Evolutionary conservation across 2,888 invertebrate species (phyloP), one percentile per base, ranked within the genome.

Genomic region (Aspidapion aeneum): DNA sequence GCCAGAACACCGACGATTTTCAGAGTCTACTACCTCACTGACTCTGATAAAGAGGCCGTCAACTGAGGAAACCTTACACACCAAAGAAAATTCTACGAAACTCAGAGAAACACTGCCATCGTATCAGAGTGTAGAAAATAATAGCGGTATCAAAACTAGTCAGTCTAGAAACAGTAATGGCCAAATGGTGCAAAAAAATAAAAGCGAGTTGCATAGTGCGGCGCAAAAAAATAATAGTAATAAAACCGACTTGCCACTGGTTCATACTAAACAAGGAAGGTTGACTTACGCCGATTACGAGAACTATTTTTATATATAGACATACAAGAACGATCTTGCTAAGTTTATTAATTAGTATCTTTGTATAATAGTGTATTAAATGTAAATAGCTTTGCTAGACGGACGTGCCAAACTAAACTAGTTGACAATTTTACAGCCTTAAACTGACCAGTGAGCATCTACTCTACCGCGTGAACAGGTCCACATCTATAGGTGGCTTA

Each of bases 291-390:
- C 86, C 54, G 85, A 87, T 69, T 87, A 87, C 72, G 87, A 87
- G 74, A 87, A 87, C 77, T 87, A 86, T 75, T 85, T 87, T 73
- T 87, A 87, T 74, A 87, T 87, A 73, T 87, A 65, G 65, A 7
- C 35, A 12, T n/a, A n/a, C n/a, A n/a, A n/a, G n/a, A n/a, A n/a
- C n/a, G 35, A 35, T 35, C 35, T 35, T 35, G 35, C 35, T 12
- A 7, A 7, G 12, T 35, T 35, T 35, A 12, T 35, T 35, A 7
- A 35, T 7, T 35, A 35, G 12, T 35, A 7, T 35, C 35, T 7
- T n/a, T 35, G 35, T 35, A 35, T 35, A 35, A 35, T 35, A 35
- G 35, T 35, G 35, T 35, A 35, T 35, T 35, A 35, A 35, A 35
- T 35, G 35, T 35, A 35, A 35, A 35, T 35, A 35, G 35, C 12